phyloP scores from a whole-genome alignment of 2,113 vertebrate genomes.

The Anhinga rufa region DNA sequence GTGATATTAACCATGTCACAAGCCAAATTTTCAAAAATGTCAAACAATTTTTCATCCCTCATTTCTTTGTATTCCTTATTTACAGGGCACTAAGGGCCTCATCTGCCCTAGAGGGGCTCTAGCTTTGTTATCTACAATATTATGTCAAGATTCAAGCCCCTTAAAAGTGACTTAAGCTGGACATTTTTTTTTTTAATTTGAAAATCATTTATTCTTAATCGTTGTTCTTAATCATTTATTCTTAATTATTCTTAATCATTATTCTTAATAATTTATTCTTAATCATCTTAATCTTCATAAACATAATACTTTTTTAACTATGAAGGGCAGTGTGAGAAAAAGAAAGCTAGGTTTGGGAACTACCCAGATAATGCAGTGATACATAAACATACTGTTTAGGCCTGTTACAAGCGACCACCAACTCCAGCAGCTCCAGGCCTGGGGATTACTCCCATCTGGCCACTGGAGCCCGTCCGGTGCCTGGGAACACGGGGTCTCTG shows the following conservation, averaged over 20 bases:
- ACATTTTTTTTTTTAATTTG: neutral
- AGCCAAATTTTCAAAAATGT: neutral
- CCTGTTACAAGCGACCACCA: neutral
- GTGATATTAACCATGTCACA: neutral
- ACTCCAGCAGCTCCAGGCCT: neutral
- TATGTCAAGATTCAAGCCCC: neutral
- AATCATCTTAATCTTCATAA: no score
- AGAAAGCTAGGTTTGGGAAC: neutral
- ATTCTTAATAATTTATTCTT: no score
- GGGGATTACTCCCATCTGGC: neutral
- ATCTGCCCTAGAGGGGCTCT: neutral
- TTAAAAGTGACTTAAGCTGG: neutral
- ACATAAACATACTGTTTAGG: neutral
- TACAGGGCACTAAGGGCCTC: neutral
- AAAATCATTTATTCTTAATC: neutral
- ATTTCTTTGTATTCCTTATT: neutral
- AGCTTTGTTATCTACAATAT: neutral
- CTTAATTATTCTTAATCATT: no score
- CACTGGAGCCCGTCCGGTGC: rapidly evolving
- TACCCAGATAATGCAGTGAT: neutral
- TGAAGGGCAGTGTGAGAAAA: neutral
- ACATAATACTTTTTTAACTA: neutral
- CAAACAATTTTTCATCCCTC: neutral
- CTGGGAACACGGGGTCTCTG: rapidly evolving
- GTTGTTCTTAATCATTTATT: no score